Conservation (phyloP, 2,797 vertebrate genomes). For the Pseudochirops corinnae region DNA sequence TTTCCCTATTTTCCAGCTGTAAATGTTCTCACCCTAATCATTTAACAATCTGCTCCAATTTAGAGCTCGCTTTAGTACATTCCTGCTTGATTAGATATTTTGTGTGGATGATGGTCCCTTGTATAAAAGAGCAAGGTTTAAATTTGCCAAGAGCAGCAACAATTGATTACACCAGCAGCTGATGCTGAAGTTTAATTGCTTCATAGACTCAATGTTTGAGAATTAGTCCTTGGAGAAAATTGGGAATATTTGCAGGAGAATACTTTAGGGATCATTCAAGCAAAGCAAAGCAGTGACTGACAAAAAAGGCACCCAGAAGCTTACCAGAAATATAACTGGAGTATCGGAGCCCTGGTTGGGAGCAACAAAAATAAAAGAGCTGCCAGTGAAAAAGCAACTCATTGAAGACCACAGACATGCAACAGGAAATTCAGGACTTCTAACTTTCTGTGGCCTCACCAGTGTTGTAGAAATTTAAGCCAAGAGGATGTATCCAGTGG, state of each 20-base stretch:
- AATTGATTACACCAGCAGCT: not conserved
- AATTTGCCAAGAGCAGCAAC: not conserved
- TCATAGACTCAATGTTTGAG: not conserved
- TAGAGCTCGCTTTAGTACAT: not conserved
- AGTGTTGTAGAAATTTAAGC: not conserved
- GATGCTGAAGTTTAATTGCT: not conserved
- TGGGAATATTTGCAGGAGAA: not conserved
- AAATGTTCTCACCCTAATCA: not conserved
- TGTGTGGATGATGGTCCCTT: not conserved
- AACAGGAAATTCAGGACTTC: too few species aligned
- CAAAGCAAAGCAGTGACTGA: not conserved
- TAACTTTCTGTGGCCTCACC: not conserved
- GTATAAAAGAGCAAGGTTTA: not conserved
- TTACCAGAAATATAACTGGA: not conserved
- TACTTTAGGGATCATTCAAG: not conserved
- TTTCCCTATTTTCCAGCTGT: not conserved
- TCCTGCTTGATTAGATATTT: not conserved
- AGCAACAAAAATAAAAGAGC: not conserved
- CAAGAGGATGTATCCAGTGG: not conserved
- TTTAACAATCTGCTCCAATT: not conserved
- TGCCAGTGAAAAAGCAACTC: not conserved
- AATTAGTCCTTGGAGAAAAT: not conserved
- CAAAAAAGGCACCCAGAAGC: not conserved
- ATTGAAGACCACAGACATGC: too few species aligned
- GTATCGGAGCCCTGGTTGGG: not conserved